A percentile compares a stretch with the other conserved stretches of the same genome.
These are phyloP conservation scores for Zygothrica quintamaculata DNA, from an alignment of 2,888 invertebrate genomes.

Conservation along the genomic window DNA sequence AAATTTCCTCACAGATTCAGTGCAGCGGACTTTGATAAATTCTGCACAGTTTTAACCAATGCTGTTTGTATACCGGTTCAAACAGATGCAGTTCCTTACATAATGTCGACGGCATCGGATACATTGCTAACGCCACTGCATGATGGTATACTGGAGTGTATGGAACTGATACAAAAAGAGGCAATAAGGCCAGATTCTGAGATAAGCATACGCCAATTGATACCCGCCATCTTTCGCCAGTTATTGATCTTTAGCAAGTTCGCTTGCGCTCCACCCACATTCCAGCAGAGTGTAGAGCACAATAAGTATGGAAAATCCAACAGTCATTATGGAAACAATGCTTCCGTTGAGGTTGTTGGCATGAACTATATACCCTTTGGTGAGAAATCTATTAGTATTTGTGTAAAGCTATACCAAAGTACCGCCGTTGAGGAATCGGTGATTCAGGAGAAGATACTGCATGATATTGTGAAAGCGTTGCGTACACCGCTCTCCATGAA, in stretches of 20 bases:
- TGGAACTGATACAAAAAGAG: slow-evolving; percentile 94
- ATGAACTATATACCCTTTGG: slow-evolving; percentile 95
- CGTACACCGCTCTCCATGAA: slow-evolving; percentile 91
- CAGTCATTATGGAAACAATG: slow-evolving; percentile 80
- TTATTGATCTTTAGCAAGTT: slow-evolving; percentile 88
- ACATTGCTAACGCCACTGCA: slow-evolving; percentile 92
- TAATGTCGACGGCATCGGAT: slow-evolving; percentile 92
- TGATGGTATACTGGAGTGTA: slow-evolving; percentile 92
- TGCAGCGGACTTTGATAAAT: slow-evolving; percentile 90
- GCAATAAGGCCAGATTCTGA: slow-evolving; percentile 85
- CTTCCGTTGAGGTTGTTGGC: slow-evolving; percentile 89
- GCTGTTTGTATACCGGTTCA: slow-evolving; percentile 92
- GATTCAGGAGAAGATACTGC: slow-evolving; percentile 89
- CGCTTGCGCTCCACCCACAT: slow-evolving; percentile 88
- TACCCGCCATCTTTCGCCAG: slow-evolving; percentile 89
- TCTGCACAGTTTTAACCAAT: slow-evolving; percentile 91
- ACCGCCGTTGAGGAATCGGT: slow-evolving; percentile 90
- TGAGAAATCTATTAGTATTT: slow-evolving; percentile 90
- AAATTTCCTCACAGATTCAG: slow-evolving; percentile 72
- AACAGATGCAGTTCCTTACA: slow-evolving; percentile 91
- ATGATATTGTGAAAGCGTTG: slow-evolving; percentile 88
- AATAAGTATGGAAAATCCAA: slow-evolving; percentile 85
- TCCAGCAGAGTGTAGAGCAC: slow-evolving; percentile 83
- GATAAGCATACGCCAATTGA: slow-evolving; percentile 87
- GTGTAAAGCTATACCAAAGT: slow-evolving; percentile 90